A percentile compares a stretch with the other conserved stretches of the same genome.
Conservation (phyloP, 2,797 vertebrate genomes). For the Poecilia wingei region DNA sequence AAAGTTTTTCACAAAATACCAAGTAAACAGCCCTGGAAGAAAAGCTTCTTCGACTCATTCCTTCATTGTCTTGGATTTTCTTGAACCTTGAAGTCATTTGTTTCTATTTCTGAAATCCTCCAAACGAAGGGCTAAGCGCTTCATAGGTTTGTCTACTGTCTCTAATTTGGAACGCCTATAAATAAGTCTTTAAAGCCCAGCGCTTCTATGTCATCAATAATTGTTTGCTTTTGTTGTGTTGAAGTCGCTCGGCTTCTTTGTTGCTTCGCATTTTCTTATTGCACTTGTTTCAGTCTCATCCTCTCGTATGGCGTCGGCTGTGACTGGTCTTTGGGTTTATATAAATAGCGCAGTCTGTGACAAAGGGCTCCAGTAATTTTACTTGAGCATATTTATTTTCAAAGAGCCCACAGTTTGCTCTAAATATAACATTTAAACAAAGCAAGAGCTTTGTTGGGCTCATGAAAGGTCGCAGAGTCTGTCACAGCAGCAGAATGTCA, state of each 20-base stretch:
- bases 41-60: conserved; percentile 25
- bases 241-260: conserved; percentile 36
- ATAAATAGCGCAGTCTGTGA: conserved; percentile 39
- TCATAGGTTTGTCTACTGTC: conserved; percentile 9
- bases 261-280: conserved; percentile 17
- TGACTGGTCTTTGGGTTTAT: conserved; percentile 28
- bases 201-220: conserved; percentile 51
- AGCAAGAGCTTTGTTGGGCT: conserved; percentile 5
- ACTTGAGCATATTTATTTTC: conserved; percentile 24
- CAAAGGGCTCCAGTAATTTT: conserved; percentile 25
- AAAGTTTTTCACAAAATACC: conserved; percentile 18
- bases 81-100: conserved; percentile 17
- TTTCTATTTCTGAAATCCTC: conserved; percentile 45
- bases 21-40: conserved; percentile 16
- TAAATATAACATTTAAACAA: conserved; percentile 21
- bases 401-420: conserved; percentile 11
- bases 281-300: conserved; percentile 35
- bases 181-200: conserved; percentile 58
- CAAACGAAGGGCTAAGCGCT: conserved; percentile 14
- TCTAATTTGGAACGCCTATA: conserved; percentile 45
- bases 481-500: not conserved
- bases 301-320: conserved; percentile 29
- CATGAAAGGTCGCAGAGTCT: not conserved
- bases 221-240: conserved; percentile 50
- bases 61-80: conserved; percentile 26